phyloP scores from a whole-genome alignment of 2,113 vertebrate genomes.

The Dissostichus mawsoni region DNA sequence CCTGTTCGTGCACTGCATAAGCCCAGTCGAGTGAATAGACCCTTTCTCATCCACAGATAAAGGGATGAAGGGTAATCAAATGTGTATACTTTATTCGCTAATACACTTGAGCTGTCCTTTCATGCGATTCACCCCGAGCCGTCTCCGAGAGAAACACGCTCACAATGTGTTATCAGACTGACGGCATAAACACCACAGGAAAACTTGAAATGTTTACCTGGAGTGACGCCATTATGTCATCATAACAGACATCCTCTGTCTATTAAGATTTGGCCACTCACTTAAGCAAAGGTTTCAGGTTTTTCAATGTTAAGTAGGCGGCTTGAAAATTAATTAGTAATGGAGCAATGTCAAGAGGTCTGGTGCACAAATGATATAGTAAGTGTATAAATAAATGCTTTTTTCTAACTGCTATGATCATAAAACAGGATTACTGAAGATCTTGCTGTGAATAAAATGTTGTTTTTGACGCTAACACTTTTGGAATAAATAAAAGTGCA shows the following conservation, averaged over 20 bases:
- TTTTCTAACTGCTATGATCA: neutral
- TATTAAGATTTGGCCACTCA: constrained; percentile 4
- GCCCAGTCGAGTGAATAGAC: constrained; percentile 70
- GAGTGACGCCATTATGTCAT: constrained; percentile 22
- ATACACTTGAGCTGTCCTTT: constrained; percentile 72
- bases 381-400: neutral
- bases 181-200: constrained; percentile 13
- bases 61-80: constrained; percentile 74
- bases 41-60: constrained; percentile 74
- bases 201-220: constrained; percentile 52
- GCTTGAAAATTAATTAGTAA: neutral
- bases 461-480: neutral
- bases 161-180: constrained; percentile 16
- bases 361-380: too few species aligned
- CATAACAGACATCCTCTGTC: constrained; percentile 21
- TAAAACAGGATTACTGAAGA: neutral
- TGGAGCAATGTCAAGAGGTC: neutral
- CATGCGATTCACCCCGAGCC: constrained; percentile 51
- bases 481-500: neutral
- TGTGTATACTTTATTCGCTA: constrained; percentile 69
- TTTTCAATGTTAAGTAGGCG: neutral
- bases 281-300: neutral
- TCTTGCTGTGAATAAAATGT: neutral
- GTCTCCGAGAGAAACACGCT: constrained; percentile 41
- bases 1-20: constrained; percentile 65